Evolutionary conservation across 2,113 vertebrate species (phyloP), one percentile per base, ranked within the genome.

Genomic region (Nothobranchius furzeri): DNA sequence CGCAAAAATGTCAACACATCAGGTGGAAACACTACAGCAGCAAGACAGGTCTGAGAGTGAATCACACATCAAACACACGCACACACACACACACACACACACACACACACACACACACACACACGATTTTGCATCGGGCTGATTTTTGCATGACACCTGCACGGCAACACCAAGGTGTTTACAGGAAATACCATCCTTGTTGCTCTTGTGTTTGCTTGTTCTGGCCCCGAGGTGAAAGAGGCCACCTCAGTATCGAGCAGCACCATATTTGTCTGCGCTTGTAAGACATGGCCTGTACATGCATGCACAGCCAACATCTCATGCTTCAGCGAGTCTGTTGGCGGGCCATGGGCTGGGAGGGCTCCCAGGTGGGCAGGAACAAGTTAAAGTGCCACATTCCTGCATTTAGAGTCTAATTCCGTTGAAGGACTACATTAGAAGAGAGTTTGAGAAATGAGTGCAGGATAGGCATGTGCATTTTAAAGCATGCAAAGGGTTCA

Each of bases 261-360:
- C 54, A 50, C 61, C 78, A 63, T 76, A 85, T 89, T 79, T 87
- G 89, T 81, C 83, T 89, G 84, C 69, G 84, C 89, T 85, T 90
- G 89, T 90, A 82, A 73, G 83, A 85, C 87, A 78, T 85, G 83
- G 65, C 71, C 75, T 15, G 62, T 75, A 87, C 75, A 82, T 54
- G 73, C 72, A 86, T 64, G 61, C 84, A 70, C 82, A 86, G 69
- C 75, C 75, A 78, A 76, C 61, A 85, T 70, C 85, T 82, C 77
- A 85, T 47, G 78, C 87, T 73, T 86, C 77, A 85, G 46, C 85
- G 70, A 77, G 64, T 70, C 60, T 85, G 82, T 55, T 63, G 74
- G 63, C 42, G 25, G 79, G 73, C 49, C 51, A 62, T 53, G 75
- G 57, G 64, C 65, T 60, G 54, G 37, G 57, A 68, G 72, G 81